These are phyloP conservation scores for Schizothorax lantsangensis DNA, from an alignment of 2,797 vertebrate genomes.

Conservation along the genomic window DNA sequence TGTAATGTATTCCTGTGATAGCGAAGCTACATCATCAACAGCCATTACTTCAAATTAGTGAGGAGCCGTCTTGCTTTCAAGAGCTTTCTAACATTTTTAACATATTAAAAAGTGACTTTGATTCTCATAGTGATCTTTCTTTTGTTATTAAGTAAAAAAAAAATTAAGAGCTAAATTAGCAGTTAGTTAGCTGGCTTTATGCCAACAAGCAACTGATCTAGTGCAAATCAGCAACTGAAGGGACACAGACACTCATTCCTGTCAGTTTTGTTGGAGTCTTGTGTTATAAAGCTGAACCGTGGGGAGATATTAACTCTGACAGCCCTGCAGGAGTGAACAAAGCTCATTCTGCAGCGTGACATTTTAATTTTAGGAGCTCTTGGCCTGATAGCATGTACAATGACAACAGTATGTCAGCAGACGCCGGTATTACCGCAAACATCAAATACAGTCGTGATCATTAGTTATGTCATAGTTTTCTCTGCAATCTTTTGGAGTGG, in stretches of 20 bases:
- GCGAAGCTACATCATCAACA: not conserved
- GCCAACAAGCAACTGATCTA: not conserved
- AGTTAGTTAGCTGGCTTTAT: not conserved
- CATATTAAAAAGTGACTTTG: not conserved
- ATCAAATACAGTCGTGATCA: not conserved
- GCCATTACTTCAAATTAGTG: not conserved
- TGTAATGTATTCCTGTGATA: not conserved
- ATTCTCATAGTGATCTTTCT: not conserved
- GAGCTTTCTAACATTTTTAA: not conserved
- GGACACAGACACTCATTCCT: slow-evolving; percentile 1
- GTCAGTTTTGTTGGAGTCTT: slow-evolving; percentile 24
- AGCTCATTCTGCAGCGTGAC: slow-evolving; percentile 18
- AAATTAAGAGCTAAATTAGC: not conserved
- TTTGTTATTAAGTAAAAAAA: not conserved
- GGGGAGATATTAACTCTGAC: slow-evolving; percentile 5
- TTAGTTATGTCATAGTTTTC: not conserved
- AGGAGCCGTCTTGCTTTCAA: not conserved
- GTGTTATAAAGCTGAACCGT: not conserved
- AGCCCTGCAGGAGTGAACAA: slow-evolving; percentile 19
- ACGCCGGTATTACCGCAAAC: not conserved
- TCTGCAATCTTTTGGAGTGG: not conserved
- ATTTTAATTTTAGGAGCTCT: slow-evolving; percentile 11
- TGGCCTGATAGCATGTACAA: not conserved
- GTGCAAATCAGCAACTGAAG: not conserved
- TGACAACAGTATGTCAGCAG: slow-evolving; percentile 11